Evolutionary conservation across 2,113 vertebrate species (phyloP).

Genomic region (Edolisoma coerulescens): DNA sequence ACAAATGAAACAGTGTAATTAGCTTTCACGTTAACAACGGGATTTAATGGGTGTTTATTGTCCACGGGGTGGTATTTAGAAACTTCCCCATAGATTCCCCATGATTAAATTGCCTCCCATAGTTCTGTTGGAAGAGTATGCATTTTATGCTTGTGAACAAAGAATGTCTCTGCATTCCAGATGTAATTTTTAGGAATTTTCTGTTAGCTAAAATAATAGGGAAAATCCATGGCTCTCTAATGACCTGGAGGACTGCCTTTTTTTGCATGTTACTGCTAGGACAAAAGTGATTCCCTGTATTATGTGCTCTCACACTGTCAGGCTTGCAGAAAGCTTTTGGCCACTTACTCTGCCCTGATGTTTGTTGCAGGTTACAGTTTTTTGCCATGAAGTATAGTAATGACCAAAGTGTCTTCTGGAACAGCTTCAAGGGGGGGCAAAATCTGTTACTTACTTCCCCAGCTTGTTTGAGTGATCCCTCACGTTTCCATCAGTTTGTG

Average conservation of each 20-base stretch:
- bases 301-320: not conserved
- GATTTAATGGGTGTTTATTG: slow-evolving; percentile 50
- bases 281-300: not conserved
- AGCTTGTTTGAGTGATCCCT: not conserved
- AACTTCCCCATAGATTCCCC: slow-evolving; percentile 37
- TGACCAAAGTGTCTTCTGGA: not conserved
- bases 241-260: not conserved
- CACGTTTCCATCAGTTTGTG: not conserved
- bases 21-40: slow-evolving; percentile 38
- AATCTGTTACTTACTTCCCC: not conserved
- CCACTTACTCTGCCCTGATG: accelerated
- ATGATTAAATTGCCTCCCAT: slow-evolving; percentile 28
- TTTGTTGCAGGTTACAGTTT: not conserved
- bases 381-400: not conserved
- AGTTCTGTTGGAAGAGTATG: not conserved
- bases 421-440: not conserved
- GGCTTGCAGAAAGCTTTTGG: not conserved
- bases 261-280: not conserved
- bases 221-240: not conserved
- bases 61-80: slow-evolving; percentile 13
- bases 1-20: slow-evolving; percentile 50
- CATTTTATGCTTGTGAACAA: not conserved
- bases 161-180: slow-evolving; percentile 10
- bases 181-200: slow-evolving; percentile 30
- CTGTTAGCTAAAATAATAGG: not conserved